Base-by-base conservation (phyloP, 2,888 invertebrate species). In the Drosophila recens region DNA sequence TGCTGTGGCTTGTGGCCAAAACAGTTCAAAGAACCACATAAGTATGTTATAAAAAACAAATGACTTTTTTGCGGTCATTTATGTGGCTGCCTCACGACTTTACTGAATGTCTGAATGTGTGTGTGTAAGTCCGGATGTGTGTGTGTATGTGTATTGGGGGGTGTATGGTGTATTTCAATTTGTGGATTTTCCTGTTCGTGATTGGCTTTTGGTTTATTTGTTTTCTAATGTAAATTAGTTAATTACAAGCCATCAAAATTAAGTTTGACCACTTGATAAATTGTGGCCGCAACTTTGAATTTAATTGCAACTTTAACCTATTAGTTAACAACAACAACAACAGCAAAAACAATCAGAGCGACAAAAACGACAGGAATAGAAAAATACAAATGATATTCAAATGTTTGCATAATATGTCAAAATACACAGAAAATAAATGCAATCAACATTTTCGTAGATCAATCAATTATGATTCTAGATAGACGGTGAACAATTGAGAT, bases 221-320 rank as follows among this genome's bases (percentile, higher is more conserved):
- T 53, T 56, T 65, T 15, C 65, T 48, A 57, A 67, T 78, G 64
- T 38, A 64, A 78, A 72, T 75, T 63, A 62, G 67, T 67, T 71
- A 71, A 82, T 67, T 82, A 69, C 51, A 68, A 68, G 70, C 42
- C 63, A 49, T 61, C 30, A 33, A 53, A 58, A 67, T 68, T 64
- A 20, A 51, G 51, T 62, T 48, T 45, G 33, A 4, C 13, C 40
- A 48, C 27, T 43, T 33, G 40, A 62, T 61, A 43, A 61, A 59
- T 52, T 67, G 49, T 13, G 48, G 20, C n/a, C 54, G 58, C 46
- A 38, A 48, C 46, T 58, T 49, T 30, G 27, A 10, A 58, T 23
- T 56, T n/a, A 11, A 36, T 36, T 45, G 45, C 45, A 58, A 40
- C 6, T 40, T 58, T 4, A 27, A 30, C 8, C 30, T 40, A 59